Conservation (phyloP, 23 tunicate genomes). For the Clavelina lepadiformis region DNA sequence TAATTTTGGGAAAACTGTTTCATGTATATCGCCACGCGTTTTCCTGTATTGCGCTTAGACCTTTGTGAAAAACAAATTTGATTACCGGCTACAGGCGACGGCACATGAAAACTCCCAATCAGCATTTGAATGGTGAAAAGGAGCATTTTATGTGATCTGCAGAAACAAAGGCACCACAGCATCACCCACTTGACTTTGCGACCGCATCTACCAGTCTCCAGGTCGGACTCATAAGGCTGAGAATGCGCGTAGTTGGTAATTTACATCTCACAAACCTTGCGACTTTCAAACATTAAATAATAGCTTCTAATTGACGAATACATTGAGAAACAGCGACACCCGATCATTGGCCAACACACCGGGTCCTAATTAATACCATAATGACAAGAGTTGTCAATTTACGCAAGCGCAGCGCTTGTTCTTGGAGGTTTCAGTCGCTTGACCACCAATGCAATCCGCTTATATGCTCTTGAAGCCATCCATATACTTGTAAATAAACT, state of each 20-base stretch:
- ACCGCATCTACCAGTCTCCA: constrained; percentile 70
- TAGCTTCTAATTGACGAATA: background rate
- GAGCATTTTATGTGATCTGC: no score
- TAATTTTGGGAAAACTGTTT: no score
- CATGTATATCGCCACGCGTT: no score
- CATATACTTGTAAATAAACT: no score
- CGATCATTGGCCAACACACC: constrained; percentile 29
- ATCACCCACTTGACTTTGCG: constrained; percentile 15
- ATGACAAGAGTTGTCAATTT: constrained; percentile 8
- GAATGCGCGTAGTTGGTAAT: constrained; percentile 25
- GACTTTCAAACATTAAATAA: constrained; percentile 49
- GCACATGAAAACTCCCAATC: no score
- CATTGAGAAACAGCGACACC: constrained; percentile 6
- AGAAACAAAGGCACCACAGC: background rate
- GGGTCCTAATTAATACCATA: constrained; percentile 28
- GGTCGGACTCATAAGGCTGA: constrained; percentile 44
- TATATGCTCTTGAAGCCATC: background rate
- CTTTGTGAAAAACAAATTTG: no score
- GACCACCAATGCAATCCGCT: constrained; percentile 1
- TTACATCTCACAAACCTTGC: constrained; percentile 12
- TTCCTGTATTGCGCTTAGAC: no score
- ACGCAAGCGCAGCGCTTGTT: no score
- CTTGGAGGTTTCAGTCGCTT: no score
- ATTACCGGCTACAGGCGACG: no score
- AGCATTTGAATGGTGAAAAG: no score